Evolutionary conservation across 2,888 invertebrate species (phyloP).

Genomic region (Drosophila kuntzei): DNA sequence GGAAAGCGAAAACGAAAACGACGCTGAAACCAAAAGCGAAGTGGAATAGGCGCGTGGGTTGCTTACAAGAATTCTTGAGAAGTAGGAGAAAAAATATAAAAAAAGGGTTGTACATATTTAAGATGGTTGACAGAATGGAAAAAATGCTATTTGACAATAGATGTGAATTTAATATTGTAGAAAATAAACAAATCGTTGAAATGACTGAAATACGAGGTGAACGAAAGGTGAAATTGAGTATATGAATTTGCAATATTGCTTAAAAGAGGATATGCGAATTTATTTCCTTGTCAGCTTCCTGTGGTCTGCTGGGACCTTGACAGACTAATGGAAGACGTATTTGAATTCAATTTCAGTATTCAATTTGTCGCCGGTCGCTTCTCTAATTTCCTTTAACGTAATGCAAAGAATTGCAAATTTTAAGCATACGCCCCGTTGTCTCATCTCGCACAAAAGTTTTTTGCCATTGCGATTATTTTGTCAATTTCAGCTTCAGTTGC

Average conservation of each 20-base stretch:
- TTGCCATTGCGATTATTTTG: slow-evolving; percentile 58
- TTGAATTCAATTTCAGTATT: slow-evolving; percentile 73
- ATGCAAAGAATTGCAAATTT: slow-evolving; percentile 78
- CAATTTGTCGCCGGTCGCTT: slow-evolving; percentile 60
- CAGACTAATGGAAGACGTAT: slow-evolving; percentile 45
- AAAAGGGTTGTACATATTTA: slow-evolving; percentile 31
- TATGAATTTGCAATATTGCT: slow-evolving; percentile 20
- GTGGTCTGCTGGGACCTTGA: slow-evolving; percentile 7
- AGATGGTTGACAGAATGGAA: slow-evolving; percentile 35
- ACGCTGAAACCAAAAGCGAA: slow-evolving; percentile 40
- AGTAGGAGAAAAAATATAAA: slow-evolving; percentile 2
- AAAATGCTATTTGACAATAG: slow-evolving; percentile 49
- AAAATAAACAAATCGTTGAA: slow-evolving; percentile 25
- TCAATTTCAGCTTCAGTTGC: slow-evolving; percentile 47
- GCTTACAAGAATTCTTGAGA: slow-evolving; percentile 34
- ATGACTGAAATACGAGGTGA: slow-evolving; percentile 24
- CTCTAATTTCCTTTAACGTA: slow-evolving; percentile 68
- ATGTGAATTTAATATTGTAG: slow-evolving; percentile 47
- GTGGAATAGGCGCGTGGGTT: slow-evolving; percentile 40
- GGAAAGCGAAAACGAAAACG: slow-evolving; percentile 58
- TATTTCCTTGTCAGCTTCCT: slow-evolving; percentile 3
- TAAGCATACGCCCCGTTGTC: slow-evolving; percentile 66
- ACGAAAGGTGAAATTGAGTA: slow-evolving; percentile 21
- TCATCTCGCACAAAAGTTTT: slow-evolving; percentile 37
- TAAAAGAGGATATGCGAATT: not conserved